A percentile compares a stretch with the other conserved stretches of the same genome.
Conservation (phyloP, 2,888 invertebrate species). For the Aphrophora alni region DNA sequence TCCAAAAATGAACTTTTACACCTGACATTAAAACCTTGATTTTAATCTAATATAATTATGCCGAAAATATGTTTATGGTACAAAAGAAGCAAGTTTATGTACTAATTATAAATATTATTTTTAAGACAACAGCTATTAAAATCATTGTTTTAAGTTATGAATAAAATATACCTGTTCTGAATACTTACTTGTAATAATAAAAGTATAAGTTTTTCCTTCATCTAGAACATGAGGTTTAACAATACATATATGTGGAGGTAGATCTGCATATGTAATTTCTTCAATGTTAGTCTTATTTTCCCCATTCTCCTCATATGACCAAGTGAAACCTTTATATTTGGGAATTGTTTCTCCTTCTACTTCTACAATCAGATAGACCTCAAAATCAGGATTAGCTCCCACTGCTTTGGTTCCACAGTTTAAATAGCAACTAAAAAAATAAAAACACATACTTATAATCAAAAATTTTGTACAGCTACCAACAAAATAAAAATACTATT, state of each 20-base stretch:
- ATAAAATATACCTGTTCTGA: too few relatives aligned
- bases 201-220: background rate
- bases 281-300: background rate
- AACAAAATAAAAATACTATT: too few relatives aligned
- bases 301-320: background rate
- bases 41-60: too few relatives aligned
- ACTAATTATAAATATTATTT: too few relatives aligned
- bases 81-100: too few relatives aligned
- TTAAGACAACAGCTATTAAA: too few relatives aligned
- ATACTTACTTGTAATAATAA: background rate
- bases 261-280: background rate
- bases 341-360: background rate
- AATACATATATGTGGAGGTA: background rate
- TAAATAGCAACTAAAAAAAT: background rate
- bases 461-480: too few relatives aligned
- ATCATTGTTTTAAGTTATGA: too few relatives aligned
- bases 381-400: background rate
- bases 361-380: background rate
- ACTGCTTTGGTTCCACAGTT: background rate
- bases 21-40: too few relatives aligned
- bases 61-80: too few relatives aligned
- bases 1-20: too few relatives aligned
- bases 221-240: background rate
- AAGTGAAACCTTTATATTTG: background rate
- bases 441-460: too few relatives aligned